A percentile compares a stretch with the other conserved stretches of the same genome.
Conservation (phyloP, 1,140 invertebrate genomes). For the Papilio glaucus region DNA sequence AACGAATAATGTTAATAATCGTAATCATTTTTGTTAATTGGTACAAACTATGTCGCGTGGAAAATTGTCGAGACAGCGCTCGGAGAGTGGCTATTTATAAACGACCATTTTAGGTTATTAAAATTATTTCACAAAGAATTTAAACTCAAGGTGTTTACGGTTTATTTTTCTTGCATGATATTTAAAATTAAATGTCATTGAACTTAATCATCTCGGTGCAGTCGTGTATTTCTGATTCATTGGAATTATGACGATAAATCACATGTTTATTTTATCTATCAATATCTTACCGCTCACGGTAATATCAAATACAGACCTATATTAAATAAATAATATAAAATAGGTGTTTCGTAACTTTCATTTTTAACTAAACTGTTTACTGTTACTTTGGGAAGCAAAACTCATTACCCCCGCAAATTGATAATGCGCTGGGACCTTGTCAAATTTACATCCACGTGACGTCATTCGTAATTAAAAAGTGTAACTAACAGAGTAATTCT, state of each 20-base stretch:
- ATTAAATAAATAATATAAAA: no score
- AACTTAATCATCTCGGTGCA: neutral
- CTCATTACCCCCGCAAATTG: no score
- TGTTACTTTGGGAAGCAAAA: no score
- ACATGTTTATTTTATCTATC: no score
- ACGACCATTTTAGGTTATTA: conserved; percentile 1
- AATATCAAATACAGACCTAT: no score
- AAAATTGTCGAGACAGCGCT: conserved; percentile 1
- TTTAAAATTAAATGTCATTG: conserved; percentile 1
- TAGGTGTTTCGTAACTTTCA: no score
- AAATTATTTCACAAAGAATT: neutral
- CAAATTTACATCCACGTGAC: no score
- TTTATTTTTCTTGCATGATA: neutral
- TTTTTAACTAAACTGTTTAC: no score
- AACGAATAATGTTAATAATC: conserved; percentile 64
- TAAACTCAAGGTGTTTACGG: neutral
- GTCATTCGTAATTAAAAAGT: no score
- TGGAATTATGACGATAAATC: neutral
- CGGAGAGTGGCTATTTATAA: neutral
- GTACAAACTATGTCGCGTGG: conserved; percentile 45
- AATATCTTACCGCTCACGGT: no score
- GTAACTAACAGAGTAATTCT: no score
- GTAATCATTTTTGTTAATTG: conserved; percentile 75
- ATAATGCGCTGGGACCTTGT: no score
- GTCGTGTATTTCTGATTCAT: neutral